These are phyloP conservation scores for Rhynchotus rufescens DNA, from an alignment of 2,797 vertebrate species.

Conservation along the genomic window DNA sequence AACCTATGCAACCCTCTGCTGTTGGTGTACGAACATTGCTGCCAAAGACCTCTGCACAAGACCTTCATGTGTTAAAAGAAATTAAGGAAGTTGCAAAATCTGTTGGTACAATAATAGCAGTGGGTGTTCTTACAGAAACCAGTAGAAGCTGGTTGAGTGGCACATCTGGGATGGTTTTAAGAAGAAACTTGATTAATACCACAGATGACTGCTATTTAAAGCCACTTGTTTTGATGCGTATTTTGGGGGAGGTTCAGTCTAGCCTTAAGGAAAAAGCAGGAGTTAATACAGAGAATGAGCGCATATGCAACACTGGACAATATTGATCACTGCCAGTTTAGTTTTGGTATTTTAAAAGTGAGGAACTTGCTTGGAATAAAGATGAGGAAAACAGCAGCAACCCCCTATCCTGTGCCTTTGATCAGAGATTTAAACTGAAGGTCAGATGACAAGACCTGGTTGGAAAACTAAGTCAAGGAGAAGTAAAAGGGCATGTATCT, in stretches of 20 bases:
- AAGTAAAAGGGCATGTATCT: not conserved
- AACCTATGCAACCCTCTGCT: constrained; percentile 58
- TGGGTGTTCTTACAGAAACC: constrained; percentile 74
- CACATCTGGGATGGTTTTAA: constrained; percentile 77
- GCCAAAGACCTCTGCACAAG: constrained; percentile 46
- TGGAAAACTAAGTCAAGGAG: not conserved
- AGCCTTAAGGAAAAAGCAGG: constrained; percentile 49
- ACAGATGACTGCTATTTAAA: constrained; percentile 70
- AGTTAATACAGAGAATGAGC: constrained; percentile 23
- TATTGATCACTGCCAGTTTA: constrained; percentile 3
- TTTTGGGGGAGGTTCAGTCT: constrained; percentile 42
- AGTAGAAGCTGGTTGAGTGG: constrained; percentile 72
- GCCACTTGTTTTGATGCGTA: constrained; percentile 56
- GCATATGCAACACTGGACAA: not conserved
- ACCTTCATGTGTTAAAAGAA: constrained; percentile 69
- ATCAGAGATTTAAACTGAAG: not conserved
- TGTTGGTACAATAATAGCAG: constrained; percentile 75
- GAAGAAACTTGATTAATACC: constrained; percentile 75
- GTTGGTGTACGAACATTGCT: constrained; percentile 43
- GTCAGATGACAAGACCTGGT: not conserved
- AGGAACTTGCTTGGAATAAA: not conserved
- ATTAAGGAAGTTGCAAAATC: constrained; percentile 75
- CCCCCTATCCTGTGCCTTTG: not conserved
- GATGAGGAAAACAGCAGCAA: not conserved
- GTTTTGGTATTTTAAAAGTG: constrained; percentile 1